These are phyloP conservation scores for Xanthorhoe designata DNA, from an alignment of 2,888 invertebrate genomes.

Conservation along the genomic window DNA sequence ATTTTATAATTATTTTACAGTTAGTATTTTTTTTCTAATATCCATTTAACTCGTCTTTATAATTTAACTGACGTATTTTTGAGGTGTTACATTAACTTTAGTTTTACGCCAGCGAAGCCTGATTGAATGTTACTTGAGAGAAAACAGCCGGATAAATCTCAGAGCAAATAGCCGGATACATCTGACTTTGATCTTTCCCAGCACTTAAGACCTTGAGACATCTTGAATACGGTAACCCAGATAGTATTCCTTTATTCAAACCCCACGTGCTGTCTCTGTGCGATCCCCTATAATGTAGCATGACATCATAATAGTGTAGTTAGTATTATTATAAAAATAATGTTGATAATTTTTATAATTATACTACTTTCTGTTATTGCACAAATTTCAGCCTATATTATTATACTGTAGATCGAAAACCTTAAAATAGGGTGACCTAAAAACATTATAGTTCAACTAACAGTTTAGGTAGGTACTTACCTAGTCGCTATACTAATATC, in stretches of 20 bases:
- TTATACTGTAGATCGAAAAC: background rate
- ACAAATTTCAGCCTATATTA: background rate
- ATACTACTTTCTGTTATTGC: background rate
- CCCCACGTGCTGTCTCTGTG: conserved; percentile 23
- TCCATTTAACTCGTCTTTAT: background rate
- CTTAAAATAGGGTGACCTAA: too few relatives aligned
- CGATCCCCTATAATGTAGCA: conserved; percentile 2
- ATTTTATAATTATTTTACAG: background rate
- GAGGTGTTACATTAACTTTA: too few relatives aligned
- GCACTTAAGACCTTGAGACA: conserved; percentile 31
- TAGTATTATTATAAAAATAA: background rate
- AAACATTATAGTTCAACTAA: too few relatives aligned
- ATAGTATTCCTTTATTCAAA: conserved; percentile 27
- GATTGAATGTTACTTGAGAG: too few relatives aligned
- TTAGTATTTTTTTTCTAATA: background rate
- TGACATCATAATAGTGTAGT: background rate
- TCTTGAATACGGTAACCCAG: conserved; percentile 36
- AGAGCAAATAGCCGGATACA: background rate
- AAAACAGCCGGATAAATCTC: background rate
- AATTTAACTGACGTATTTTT: too few relatives aligned
- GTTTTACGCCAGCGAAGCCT: too few relatives aligned
- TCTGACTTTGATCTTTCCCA: conserved; percentile 1
- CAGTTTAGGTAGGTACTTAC: too few relatives aligned
- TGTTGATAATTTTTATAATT: background rate
- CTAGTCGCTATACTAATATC: too few relatives aligned